Conservation (phyloP, 2,113 vertebrate genomes). For the Tupaia tana region DNA sequence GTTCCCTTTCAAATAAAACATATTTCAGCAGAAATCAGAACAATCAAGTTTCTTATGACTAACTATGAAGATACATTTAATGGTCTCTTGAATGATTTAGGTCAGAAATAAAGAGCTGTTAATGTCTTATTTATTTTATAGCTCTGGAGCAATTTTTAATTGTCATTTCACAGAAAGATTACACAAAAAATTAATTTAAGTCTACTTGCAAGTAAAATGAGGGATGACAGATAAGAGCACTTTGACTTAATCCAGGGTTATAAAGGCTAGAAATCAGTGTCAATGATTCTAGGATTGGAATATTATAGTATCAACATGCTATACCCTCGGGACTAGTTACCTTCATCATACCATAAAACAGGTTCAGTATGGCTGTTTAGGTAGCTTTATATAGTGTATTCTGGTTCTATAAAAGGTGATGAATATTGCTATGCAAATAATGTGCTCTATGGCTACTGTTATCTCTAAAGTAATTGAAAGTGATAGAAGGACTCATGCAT, state of each 20-base stretch:
- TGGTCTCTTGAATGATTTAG: constrained; percentile 12
- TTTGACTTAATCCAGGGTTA: background rate
- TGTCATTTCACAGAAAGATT: background rate
- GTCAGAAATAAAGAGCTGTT: constrained; percentile 11
- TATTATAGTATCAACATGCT: background rate
- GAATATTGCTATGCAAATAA: background rate
- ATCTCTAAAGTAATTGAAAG: constrained; percentile 39
- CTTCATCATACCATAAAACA: background rate
- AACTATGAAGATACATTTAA: background rate
- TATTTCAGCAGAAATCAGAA: constrained; percentile 32
- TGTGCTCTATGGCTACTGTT: background rate
- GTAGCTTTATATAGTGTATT: background rate
- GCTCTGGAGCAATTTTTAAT: background rate
- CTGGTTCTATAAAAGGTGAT: background rate
- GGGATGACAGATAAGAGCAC: background rate
- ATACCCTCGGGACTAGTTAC: background rate
- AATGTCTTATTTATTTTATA: background rate
- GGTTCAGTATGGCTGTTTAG: background rate
- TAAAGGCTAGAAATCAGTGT: background rate
- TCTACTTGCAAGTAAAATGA: constrained; percentile 47
- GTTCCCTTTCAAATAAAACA: constrained; percentile 48
- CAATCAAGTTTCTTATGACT: background rate
- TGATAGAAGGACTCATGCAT: background rate
- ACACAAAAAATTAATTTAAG: constrained; percentile 10
- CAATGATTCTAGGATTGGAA: background rate